phyloP scores from a whole-genome alignment of 2,888 invertebrate species.

The Eupithecia dodoneata region DNA sequence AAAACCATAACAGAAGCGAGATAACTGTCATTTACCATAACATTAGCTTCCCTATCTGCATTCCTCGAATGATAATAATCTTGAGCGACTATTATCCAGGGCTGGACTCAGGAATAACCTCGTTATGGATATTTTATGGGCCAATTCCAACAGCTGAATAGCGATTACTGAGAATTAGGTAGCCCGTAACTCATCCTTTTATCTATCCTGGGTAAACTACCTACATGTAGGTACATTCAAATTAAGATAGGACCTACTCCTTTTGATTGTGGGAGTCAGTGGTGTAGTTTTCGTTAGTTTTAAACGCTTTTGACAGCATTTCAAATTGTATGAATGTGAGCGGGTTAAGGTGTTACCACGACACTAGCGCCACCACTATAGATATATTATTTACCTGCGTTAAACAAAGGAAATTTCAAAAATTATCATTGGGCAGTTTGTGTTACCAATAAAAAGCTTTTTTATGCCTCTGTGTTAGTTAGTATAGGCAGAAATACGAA shows the following conservation, averaged over 20 bases:
- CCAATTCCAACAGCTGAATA: not conserved
- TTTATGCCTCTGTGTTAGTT: no score
- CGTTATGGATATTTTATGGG: constrained; percentile 1
- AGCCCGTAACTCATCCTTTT: not conserved
- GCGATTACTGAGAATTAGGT: not conserved
- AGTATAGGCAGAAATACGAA: no score
- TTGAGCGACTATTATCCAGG: constrained; percentile 7
- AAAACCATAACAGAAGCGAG: constrained; percentile 1
- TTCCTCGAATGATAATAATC: constrained; percentile 17
- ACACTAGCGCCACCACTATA: no score
- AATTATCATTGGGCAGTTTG: no score
- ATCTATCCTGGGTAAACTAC: not conserved
- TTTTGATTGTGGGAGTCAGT: no score
- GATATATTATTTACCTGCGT: no score
- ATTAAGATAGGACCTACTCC: not conserved
- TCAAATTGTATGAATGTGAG: no score
- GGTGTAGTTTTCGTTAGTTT: no score
- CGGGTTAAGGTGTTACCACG: no score
- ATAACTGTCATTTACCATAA: constrained; percentile 7
- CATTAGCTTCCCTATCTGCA: constrained; percentile 22
- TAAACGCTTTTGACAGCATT: no score
- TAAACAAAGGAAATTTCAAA: no score
- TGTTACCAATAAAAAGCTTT: no score
- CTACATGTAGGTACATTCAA: not conserved
- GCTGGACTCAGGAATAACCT: not conserved